Evolutionary conservation across 2,888 invertebrate genomes (phyloP), one percentile per base, ranked within the genome.

Genomic region (Drosophila emarginata): DNA sequence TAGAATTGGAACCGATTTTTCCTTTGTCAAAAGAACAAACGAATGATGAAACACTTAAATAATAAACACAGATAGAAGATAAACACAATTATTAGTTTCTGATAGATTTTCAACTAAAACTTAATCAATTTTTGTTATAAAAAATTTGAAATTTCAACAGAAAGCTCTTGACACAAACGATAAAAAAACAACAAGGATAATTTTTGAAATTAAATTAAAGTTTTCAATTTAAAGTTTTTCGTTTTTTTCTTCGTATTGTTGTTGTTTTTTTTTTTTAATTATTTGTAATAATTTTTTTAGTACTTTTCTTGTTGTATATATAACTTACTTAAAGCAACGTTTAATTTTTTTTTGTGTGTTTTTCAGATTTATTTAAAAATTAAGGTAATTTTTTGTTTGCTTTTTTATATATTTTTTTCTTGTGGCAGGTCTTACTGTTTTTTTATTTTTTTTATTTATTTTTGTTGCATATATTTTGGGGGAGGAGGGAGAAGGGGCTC

Each of bases 381-480:
- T 73, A 79, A 76, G 77, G 72, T 69, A 74, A 72, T 61, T 52
- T 59, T 64, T 61, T 66, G 3, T 5, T 53, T 61, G 18, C n/a
- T 61, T 23, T 39, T n/a, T 51, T 50, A 14, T 39, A 54, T 61
- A 67, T 56, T 7, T 26, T 65, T 45, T 50, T 72, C 70, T 75
- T 85, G 87, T 87, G 84, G 84, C 84, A 84, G 84, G 86, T 85
- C 80, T 74, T 85, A 82, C 84, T 82, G 81, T 65, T 74, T 54
- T 52, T 61, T 71, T 79, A 21, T 56, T 21, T 40, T 28, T 51
- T 32, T 54, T 64, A 9, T 28, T 0, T 1, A 26, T 37, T 53
- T 23, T 6, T 45, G 40, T 45, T 45, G 40, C 40, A 45, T 45
- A 45, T 45, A 45, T 45, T 45, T 45, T 9, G 11, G 11, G 21